phyloP scores from a whole-genome alignment of 2,113 vertebrate species.

The Parus major region DNA sequence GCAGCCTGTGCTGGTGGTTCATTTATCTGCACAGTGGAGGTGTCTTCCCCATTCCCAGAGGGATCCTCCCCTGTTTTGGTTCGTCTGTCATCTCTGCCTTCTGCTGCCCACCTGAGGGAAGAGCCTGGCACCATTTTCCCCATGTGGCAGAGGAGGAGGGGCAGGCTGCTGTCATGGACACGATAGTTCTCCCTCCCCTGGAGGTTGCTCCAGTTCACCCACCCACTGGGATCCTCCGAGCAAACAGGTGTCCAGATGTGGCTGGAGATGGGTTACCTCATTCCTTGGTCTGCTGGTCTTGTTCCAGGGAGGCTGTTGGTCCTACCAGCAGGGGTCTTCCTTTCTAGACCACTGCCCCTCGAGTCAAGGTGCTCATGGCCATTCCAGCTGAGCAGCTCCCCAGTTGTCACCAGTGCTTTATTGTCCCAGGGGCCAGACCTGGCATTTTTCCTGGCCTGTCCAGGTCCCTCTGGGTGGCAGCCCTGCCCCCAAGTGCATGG shows the following conservation, averaged over 20 bases:
- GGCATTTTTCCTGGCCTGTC: not conserved
- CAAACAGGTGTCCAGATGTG: not conserved
- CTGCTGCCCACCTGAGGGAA: not conserved
- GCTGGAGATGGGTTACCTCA: not conserved
- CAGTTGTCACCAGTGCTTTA: not conserved
- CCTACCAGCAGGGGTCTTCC: not conserved
- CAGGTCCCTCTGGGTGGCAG: not conserved
- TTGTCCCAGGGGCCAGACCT: fast-evolving
- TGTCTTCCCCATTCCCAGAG: not conserved
- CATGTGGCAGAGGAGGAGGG: not conserved
- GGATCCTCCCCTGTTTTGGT: not conserved
- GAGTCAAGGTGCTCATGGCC: not conserved
- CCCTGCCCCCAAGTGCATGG: not conserved
- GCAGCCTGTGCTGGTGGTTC: not conserved
- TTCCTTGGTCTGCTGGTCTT: not conserved
- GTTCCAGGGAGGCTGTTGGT: not conserved
- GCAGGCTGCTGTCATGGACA: not conserved
- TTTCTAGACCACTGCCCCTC: not conserved
- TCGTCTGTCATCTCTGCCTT: not conserved
- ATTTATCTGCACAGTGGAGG: not conserved
- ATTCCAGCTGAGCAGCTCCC: not conserved
- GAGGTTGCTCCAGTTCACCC: not conserved
- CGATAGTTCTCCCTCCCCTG: not conserved
- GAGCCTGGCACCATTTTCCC: not conserved
- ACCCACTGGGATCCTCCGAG: not conserved